These are phyloP conservation scores for Embiotoca jacksoni DNA, from an alignment of 2,113 vertebrate genomes.

Conservation along the genomic window DNA sequence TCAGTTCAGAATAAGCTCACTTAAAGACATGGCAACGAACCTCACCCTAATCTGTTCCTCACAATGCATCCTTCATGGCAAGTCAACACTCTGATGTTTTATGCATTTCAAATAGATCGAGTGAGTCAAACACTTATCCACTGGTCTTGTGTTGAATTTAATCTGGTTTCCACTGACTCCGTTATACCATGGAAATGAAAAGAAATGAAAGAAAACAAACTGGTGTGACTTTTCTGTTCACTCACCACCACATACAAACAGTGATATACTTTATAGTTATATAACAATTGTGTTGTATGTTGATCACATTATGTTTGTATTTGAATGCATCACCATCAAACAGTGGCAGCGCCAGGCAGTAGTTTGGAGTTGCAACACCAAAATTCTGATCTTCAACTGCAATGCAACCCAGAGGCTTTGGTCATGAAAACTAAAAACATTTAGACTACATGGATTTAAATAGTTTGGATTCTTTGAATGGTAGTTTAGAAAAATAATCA, in stretches of 20 bases:
- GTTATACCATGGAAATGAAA: constrained; percentile 51
- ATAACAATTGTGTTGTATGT: background rate
- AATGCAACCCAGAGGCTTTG: too few relatives aligned
- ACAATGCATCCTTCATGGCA: constrained; percentile 62
- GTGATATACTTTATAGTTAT: background rate
- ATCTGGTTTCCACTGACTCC: constrained; percentile 56
- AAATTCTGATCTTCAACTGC: too few relatives aligned
- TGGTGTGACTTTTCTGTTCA: constrained; percentile 26
- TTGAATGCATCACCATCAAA: constrained; percentile 3
- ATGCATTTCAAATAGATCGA: constrained; percentile 67
- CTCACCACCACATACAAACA: constrained; percentile 6
- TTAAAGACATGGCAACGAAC: constrained; percentile 63
- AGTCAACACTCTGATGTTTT: constrained; percentile 67
- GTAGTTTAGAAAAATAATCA: too few relatives aligned
- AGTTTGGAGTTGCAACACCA: too few relatives aligned
- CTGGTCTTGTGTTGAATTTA: constrained; percentile 51
- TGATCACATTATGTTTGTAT: constrained; percentile 1
- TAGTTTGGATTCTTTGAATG: too few relatives aligned
- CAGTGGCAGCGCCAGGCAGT: too few relatives aligned
- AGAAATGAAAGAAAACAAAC: constrained; percentile 45
- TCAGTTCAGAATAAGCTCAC: constrained; percentile 52
- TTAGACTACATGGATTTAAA: too few relatives aligned
- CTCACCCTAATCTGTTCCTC: constrained; percentile 64
- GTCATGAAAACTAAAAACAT: too few relatives aligned
- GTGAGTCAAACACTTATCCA: constrained; percentile 54